Percentiles rank a stretch among this genome's conserved stretches.
These are phyloP conservation scores for Telenomus remus DNA, from an alignment of 1,140 invertebrate genomes.

Conservation along the genomic window DNA sequence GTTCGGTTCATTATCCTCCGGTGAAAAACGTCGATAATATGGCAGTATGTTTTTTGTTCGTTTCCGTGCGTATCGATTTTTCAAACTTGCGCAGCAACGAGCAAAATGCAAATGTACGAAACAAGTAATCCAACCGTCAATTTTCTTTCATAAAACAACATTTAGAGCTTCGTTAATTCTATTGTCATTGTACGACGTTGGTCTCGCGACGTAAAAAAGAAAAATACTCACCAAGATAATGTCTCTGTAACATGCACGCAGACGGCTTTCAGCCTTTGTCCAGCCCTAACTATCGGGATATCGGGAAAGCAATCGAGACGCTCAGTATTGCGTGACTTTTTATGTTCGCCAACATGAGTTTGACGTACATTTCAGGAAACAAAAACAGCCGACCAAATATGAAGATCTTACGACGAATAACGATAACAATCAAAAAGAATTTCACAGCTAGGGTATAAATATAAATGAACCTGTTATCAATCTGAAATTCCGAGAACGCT, in stretches of 20 bases:
- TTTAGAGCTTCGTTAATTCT: constrained; percentile 48
- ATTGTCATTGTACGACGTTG: constrained; percentile 42
- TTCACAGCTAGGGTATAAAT: constrained; percentile 30
- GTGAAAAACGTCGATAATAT: neutral
- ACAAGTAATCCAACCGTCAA: constrained; percentile 34
- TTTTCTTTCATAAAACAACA: constrained; percentile 54
- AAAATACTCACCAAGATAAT: constrained; percentile 49
- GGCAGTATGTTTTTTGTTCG: neutral
- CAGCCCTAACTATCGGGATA: constrained; percentile 47
- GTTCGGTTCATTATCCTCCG: constrained; percentile 31
- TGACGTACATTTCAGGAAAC: constrained; percentile 52
- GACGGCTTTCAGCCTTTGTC: constrained; percentile 51
- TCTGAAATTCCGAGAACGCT: constrained; percentile 3
- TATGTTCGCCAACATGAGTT: constrained; percentile 47
- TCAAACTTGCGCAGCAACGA: neutral
- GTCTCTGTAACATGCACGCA: constrained; percentile 57
- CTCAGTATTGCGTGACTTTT: constrained; percentile 58
- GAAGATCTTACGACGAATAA: constrained; percentile 14
- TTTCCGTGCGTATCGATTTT: constrained; percentile 29
- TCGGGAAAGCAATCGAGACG: constrained; percentile 59
- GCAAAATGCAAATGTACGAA: constrained; percentile 7
- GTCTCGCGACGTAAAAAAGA: constrained; percentile 33
- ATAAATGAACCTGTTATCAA: constrained; percentile 35
- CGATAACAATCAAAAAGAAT: constrained; percentile 39
- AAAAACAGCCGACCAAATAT: constrained; percentile 35